Percentiles rank a stretch among this genome's conserved stretches.
Conservation (phyloP, 2,888 invertebrate species). For the Acholoe squamosa region DNA sequence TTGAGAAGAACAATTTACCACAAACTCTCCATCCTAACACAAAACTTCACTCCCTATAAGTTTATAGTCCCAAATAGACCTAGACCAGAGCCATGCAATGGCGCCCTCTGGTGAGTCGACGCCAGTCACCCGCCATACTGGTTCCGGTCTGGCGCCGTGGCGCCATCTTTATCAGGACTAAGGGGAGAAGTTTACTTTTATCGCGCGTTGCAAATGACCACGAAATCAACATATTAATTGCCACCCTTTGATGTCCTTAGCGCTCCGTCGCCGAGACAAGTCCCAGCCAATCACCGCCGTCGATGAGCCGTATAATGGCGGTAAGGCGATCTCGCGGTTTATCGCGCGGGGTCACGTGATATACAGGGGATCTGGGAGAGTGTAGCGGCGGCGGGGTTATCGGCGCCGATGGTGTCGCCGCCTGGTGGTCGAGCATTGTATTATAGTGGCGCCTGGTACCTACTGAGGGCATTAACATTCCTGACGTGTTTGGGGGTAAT, state of each 20-base stretch:
- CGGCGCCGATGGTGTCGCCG: neutral
- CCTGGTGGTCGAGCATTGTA: slow-evolving; percentile 14
- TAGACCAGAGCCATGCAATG: neutral
- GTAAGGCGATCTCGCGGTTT: slow-evolving; percentile 53
- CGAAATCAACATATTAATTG: slow-evolving; percentile 61
- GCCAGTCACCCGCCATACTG: slow-evolving; percentile 44
- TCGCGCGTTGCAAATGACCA: slow-evolving; percentile 62
- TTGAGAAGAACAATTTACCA: too few species aligned
- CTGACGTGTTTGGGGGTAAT: neutral
- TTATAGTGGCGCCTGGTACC: neutral
- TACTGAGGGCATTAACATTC: slow-evolving; percentile 40
- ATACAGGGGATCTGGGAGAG: slow-evolving; percentile 9
- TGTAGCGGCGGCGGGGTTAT: neutral
- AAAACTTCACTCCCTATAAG: too few species aligned
- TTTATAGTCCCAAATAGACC: neutral
- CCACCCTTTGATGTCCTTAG: neutral
- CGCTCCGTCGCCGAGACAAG: neutral
- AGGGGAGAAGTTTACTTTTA: slow-evolving; percentile 46
- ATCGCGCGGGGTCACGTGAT: slow-evolving; percentile 53
- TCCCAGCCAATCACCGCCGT: slow-evolving; percentile 46
- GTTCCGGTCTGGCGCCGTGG: slow-evolving; percentile 55
- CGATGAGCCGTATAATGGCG: slow-evolving; percentile 55
- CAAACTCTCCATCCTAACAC: too few species aligned
- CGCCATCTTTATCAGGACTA: slow-evolving; percentile 54
- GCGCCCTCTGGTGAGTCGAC: neutral